phyloP scores from a whole-genome alignment of 2,888 invertebrate species.

The Acrobasis suavella region DNA sequence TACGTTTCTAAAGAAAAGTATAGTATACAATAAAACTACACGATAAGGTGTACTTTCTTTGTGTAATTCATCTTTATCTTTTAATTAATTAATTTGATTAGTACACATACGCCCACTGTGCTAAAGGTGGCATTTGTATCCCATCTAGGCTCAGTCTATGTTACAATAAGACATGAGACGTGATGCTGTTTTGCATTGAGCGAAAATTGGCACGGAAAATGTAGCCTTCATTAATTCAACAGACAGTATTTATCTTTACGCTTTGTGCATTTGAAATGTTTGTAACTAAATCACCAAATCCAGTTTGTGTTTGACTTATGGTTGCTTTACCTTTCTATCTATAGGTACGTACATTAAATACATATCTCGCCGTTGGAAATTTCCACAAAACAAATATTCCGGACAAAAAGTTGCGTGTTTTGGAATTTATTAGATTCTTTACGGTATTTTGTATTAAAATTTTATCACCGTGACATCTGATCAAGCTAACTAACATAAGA shows the following conservation, averaged over 20 bases:
- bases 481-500: background rate
- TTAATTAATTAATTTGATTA: too few species aligned
- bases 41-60: too few species aligned
- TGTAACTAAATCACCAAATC: background rate
- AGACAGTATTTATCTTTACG: slow-evolving; percentile 8
- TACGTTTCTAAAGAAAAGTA: too few species aligned
- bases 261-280: slow-evolving; percentile 3
- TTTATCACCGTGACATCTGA: background rate
- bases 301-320: background rate
- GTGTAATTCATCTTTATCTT: too few species aligned
- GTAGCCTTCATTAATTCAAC: slow-evolving; percentile 8
- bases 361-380: too few species aligned
- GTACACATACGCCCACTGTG: too few species aligned
- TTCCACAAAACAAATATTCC: background rate
- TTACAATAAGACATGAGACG: too few species aligned
- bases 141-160: too few species aligned
- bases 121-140: too few species aligned
- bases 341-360: background rate
- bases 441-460: background rate
- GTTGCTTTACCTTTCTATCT: background rate
- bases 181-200: background rate
- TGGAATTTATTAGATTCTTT: background rate
- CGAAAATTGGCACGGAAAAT: slow-evolving; percentile 11
- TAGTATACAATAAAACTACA: too few species aligned
- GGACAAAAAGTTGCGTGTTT: background rate